A percentile compares a stretch with the other conserved stretches of the same genome.
Evolutionary conservation across 2,888 invertebrate species (phyloP).

Genomic region (Resseliella maxima): DNA sequence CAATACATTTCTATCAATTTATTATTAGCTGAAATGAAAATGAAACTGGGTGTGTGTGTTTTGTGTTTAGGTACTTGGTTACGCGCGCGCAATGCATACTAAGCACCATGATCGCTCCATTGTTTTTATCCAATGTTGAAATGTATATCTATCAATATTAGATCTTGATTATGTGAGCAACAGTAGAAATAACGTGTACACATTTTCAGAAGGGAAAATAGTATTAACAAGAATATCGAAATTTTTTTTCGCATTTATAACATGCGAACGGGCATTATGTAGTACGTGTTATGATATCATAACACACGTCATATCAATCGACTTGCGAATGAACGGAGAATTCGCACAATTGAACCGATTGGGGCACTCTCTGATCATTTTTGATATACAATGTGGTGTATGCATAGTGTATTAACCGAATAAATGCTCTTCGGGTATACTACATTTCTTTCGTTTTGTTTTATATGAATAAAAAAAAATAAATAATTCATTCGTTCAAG

Average conservation of each 20-base stretch:
- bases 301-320: slow-evolving; percentile 22
- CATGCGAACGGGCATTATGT: not conserved
- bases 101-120: not conserved
- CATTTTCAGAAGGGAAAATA: not conserved
- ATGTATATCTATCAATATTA: slow-evolving; percentile 8
- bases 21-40: not conserved
- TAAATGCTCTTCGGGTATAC: no score
- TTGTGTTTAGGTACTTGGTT: no score
- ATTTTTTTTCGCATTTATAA: not conserved
- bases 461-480: no score
- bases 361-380: not conserved
- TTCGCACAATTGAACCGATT: not conserved
- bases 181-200: not conserved
- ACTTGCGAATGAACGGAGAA: not conserved
- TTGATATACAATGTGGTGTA: not conserved
- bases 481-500: not conserved
- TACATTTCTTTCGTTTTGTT: slow-evolving; percentile 20
- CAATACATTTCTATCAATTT: slow-evolving; percentile 37
- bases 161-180: slow-evolving; percentile 45
- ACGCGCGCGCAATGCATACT: not conserved
- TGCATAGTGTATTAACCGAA: not conserved
- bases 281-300: slow-evolving; percentile 41
- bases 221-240: not conserved
- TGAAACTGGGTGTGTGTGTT: no score
- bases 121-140: slow-evolving; percentile 33